These are phyloP conservation scores for Seira musarum DNA, from an alignment of 2,888 invertebrate genomes.

Conservation along the genomic window DNA sequence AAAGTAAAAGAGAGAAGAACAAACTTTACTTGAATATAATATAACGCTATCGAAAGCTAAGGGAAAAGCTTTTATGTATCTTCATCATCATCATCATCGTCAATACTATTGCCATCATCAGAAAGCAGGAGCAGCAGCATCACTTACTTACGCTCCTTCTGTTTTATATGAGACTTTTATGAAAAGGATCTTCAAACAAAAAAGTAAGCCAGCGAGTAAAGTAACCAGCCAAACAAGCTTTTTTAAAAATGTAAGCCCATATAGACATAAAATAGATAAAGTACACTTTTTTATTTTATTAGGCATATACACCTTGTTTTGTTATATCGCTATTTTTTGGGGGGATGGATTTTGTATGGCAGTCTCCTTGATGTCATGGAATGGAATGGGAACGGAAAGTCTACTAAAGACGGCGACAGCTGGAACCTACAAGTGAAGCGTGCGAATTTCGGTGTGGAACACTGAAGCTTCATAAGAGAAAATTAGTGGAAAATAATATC, in stretches of 20 bases:
- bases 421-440: constrained; percentile 59
- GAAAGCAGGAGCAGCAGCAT: too few species aligned
- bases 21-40: background rate
- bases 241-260: constrained; percentile 46
- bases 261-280: constrained; percentile 28
- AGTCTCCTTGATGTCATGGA: constrained; percentile 55
- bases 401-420: constrained; percentile 60
- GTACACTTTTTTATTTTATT: constrained; percentile 27
- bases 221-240: constrained; percentile 60
- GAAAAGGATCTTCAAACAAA: constrained; percentile 58
- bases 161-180: constrained; percentile 27
- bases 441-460: constrained; percentile 60
- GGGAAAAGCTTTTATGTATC: constrained; percentile 7
- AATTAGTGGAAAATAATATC: background rate
- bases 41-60: background rate
- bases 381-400: constrained; percentile 60
- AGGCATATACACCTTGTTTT: constrained; percentile 18
- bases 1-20: background rate
- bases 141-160: background rate
- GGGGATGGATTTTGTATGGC: constrained; percentile 53
- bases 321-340: constrained; percentile 54
- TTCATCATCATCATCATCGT: constrained; percentile 19
- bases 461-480: constrained; percentile 28
- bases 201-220: constrained; percentile 60
- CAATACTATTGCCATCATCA: background rate